Conservation (phyloP, 1,140 invertebrate genomes). For the Mycetomoellerius zeteki region DNA sequence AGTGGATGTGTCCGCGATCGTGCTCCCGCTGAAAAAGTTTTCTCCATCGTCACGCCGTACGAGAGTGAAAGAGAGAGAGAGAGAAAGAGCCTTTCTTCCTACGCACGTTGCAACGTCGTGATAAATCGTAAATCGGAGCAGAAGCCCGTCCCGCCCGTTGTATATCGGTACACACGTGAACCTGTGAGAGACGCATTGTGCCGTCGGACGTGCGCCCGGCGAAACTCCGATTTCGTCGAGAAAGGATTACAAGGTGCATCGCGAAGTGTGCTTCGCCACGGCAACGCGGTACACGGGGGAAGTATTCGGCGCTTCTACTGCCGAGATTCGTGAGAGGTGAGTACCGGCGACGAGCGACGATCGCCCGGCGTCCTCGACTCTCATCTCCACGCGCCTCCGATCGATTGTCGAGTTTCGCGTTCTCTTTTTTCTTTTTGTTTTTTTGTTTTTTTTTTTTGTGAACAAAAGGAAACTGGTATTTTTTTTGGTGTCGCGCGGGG, state of each 20-base stretch:
- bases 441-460: background rate
- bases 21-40: conserved; percentile 69
- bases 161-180: background rate
- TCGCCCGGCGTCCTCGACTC: background rate
- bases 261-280: conserved; percentile 30
- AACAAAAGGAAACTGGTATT: background rate
- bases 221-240: conserved; percentile 3
- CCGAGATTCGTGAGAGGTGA: conserved; percentile 37
- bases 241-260: conserved; percentile 34
- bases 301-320: background rate
- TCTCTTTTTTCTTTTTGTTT: background rate
- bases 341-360: conserved; percentile 1
- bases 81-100: background rate
- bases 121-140: conserved; percentile 18
- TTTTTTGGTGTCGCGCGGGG: background rate
- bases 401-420: conserved; percentile 25
- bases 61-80: conserved; percentile 15
- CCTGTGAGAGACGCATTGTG: conserved; percentile 41
- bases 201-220: conserved; percentile 31
- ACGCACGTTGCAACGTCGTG: conserved; percentile 21
- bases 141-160: background rate
- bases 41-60: conserved; percentile 12
- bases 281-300: background rate
- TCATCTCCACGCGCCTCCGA: background rate
- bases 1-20: conserved; percentile 81